Evolutionary conservation across 2,113 vertebrate genomes (phyloP), one percentile per base, ranked within the genome.

Genomic region (Phaethornis superciliosus): DNA sequence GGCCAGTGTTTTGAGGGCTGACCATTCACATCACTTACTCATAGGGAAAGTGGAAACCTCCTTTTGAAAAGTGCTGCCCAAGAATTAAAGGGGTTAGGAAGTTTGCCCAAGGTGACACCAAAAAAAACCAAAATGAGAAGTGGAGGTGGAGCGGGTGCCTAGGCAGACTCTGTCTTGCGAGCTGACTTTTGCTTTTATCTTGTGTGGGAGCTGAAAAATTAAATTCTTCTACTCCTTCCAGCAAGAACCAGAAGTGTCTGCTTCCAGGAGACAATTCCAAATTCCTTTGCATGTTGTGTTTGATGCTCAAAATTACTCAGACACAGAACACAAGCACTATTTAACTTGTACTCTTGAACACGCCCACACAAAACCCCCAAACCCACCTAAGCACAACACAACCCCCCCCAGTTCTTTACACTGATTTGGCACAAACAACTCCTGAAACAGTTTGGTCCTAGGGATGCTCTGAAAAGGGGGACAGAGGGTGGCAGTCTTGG

Each of bases 21-120:
- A 49, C 4, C 4, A 1, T 47, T 83, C 15, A 1, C 6, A 32
- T 1, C 2, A 1, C 8, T 44, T 21, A 8, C 8, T 44, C 21
- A 8, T 18, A 20, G 21, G 44, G 33, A 8, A 42, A 59, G 76
- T 7, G 49, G 64, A 79, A 37, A 51, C 4, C 16, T 81, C 42
- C 52, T 68, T 51, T 33, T 7, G 70, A 46, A 71, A 85, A 85
- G 67, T 35, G 26, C 30, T 69, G 44, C 46, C 27, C 24, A 26
- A 26, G 55, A 58, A 81, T 19, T 21, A n/a, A 85, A 62, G 23
- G 46, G 30, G 30, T 15, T 69, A 40, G 47, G 37, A 77, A 28
- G 23, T 69, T 62, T 80, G n/a, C 44, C 40, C 55, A 35, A 78
- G 44, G 49, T 62, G 74, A 62, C 44, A 62, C 2, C 10, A 69